A percentile compares a stretch with the other conserved stretches of the same genome.
Conservation (phyloP, 2,797 vertebrate genomes). For the Dallia pectoralis region DNA sequence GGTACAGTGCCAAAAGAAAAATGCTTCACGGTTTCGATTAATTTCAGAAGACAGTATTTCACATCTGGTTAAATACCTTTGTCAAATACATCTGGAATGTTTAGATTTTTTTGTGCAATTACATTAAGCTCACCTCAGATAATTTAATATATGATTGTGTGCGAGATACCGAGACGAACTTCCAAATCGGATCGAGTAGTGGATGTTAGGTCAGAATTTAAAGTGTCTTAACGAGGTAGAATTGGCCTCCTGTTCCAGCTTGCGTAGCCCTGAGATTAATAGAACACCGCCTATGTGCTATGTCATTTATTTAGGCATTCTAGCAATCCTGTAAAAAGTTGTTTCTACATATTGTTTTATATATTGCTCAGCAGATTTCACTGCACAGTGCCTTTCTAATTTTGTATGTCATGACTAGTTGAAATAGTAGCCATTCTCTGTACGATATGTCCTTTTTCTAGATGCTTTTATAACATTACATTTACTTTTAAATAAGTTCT, state of each 20-base stretch:
- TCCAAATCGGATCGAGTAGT: not conserved
- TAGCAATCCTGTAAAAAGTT: conserved; percentile 6
- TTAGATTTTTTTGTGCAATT: not conserved
- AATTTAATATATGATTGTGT: not conserved
- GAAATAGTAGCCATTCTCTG: conserved; percentile 64
- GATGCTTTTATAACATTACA: conserved; percentile 66
- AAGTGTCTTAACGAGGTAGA: conserved; percentile 20
- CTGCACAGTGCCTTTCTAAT: conserved; percentile 80
- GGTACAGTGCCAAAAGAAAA: no score
- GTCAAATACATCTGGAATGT: not conserved
- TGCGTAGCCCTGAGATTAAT: conserved; percentile 15
- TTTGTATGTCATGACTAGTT: conserved; percentile 68
- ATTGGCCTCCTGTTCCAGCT: conserved; percentile 1
- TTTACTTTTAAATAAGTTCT: conserved; percentile 73
- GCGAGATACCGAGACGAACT: not conserved
- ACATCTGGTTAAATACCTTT: not conserved
- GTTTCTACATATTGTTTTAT: conserved; percentile 39
- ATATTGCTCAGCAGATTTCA: conserved; percentile 47
- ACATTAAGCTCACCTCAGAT: not conserved
- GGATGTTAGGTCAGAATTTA: conserved; percentile 13
- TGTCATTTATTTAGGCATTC: conserved; percentile 11
- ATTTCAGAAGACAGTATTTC: no score
- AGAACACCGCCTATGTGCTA: conserved; percentile 31
- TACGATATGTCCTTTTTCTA: conserved; percentile 66
- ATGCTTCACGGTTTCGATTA: no score